These are phyloP conservation scores for Halcyon senegalensis DNA, from an alignment of 2,113 vertebrate genomes.

Conservation along the genomic window DNA sequence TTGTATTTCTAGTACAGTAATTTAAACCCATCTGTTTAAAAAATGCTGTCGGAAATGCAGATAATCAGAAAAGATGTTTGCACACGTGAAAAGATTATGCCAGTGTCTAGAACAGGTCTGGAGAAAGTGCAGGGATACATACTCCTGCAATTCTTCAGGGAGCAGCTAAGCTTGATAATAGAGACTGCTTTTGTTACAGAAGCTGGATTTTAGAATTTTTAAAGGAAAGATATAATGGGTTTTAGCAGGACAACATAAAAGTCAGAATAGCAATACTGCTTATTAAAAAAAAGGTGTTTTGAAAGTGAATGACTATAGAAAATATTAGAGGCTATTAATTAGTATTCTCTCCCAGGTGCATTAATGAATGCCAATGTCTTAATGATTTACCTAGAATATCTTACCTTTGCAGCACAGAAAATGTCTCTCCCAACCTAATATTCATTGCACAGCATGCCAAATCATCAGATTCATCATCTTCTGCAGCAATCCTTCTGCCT, in stretches of 20 bases:
- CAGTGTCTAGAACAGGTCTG: not conserved
- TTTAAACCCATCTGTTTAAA: not conserved
- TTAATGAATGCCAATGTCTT: not conserved
- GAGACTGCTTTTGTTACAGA: not conserved
- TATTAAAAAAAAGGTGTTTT: not conserved
- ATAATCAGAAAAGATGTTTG: not conserved
- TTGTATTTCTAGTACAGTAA: not conserved
- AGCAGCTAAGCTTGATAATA: not conserved
- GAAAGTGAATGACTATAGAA: not conserved
- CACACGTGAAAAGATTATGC: not conserved
- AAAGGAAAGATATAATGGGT: not conserved
- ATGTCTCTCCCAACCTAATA: constrained; percentile 52
- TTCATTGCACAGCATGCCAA: constrained; percentile 80
- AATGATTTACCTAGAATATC: not conserved
- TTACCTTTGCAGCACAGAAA: constrained; percentile 62
- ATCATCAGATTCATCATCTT: constrained; percentile 49
- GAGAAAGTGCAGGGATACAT: not conserved
- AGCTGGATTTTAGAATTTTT: not conserved
- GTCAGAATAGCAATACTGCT: not conserved
- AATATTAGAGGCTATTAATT: not conserved
- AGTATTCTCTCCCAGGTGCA: not conserved
- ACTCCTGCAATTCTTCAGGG: not conserved
- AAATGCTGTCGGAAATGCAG: not conserved
- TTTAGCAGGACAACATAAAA: not conserved
- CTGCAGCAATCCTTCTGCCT: constrained; percentile 41